These are phyloP conservation scores for Ormyrus rosae DNA, from an alignment of 2,888 invertebrate genomes.

Conservation along the genomic window DNA sequence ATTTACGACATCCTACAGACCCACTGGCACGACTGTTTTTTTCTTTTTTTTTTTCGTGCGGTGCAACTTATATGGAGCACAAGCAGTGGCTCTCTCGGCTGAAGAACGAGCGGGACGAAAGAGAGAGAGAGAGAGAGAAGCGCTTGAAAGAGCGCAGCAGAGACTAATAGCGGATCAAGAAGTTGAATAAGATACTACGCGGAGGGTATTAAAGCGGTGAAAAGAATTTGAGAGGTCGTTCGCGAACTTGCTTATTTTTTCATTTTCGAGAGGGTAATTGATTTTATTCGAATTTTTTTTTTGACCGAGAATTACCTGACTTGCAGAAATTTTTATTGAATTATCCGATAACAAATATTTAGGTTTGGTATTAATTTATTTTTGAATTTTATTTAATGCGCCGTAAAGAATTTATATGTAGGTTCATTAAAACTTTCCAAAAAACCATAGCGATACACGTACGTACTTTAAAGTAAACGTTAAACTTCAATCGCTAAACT, in stretches of 20 bases:
- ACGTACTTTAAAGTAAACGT: no score
- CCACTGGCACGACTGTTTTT: slow-evolving; percentile 26
- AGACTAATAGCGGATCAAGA: slow-evolving; percentile 20
- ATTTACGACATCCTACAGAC: slow-evolving; percentile 31
- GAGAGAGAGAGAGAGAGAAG: background rate
- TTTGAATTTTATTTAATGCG: no score
- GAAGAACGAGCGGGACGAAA: background rate
- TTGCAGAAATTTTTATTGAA: no score
- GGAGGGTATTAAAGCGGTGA: slow-evolving; percentile 10
- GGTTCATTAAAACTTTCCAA: no score
- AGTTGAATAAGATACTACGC: slow-evolving; percentile 20
- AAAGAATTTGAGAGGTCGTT: background rate
- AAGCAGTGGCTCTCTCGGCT: background rate
- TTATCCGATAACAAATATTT: no score
- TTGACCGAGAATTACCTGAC: background rate
- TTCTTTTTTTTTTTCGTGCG: background rate
- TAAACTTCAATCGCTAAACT: no score
- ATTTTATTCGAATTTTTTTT: background rate
- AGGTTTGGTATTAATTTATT: no score
- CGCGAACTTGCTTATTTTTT: slow-evolving; percentile 4
- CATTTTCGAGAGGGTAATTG: background rate
- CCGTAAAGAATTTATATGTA: no score
- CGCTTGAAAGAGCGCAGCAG: background rate
- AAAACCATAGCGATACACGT: no score
- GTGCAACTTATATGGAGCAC: background rate